Conservation (phyloP, 1,140 invertebrate species). For the Drosophila auraria region DNA sequence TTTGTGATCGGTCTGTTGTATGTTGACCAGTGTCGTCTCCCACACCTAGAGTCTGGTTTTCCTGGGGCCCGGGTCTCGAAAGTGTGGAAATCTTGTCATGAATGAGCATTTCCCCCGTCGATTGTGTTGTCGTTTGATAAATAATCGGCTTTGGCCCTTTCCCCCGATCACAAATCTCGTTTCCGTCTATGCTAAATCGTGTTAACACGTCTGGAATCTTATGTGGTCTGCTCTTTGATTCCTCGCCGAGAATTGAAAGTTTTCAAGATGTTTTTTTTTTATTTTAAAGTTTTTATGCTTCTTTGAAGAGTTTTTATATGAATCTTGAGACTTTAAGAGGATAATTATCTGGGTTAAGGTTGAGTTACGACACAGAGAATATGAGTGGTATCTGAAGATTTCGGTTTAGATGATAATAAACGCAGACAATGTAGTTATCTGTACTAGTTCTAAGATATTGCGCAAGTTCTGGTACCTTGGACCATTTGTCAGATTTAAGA, state of each 20-base stretch:
- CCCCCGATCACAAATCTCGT: slow-evolving; percentile 15
- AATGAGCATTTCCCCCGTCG: slow-evolving; percentile 66
- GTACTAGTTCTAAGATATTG: slow-evolving; percentile 2
- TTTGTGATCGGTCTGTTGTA: slow-evolving; percentile 45
- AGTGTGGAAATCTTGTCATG: slow-evolving; percentile 70
- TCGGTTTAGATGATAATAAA: slow-evolving; percentile 12
- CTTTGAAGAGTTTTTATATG: slow-evolving; percentile 14
- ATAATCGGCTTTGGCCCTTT: slow-evolving; percentile 60
- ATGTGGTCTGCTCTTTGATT: slow-evolving; percentile 11
- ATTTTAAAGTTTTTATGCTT: slow-evolving; percentile 19
- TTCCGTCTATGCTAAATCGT: slow-evolving; percentile 42
- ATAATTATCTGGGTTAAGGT: slow-evolving; percentile 49
- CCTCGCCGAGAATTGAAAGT: slow-evolving; percentile 25
- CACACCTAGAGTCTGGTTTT: slow-evolving; percentile 42
- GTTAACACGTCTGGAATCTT: slow-evolving; percentile 45
- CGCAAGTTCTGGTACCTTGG: slow-evolving; percentile 8
- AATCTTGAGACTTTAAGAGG: slow-evolving; percentile 14
- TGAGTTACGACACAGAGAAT: slow-evolving; percentile 34
- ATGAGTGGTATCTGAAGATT: slow-evolving; percentile 15
- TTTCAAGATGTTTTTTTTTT: slow-evolving; percentile 9
- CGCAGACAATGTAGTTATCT: slow-evolving; percentile 17
- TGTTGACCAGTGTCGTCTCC: slow-evolving; percentile 65
- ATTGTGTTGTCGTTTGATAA: slow-evolving; percentile 69
- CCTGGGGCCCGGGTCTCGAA: slow-evolving; percentile 45
- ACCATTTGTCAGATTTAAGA: background rate